Conservation (phyloP, 2,113 vertebrate species). For the Mastomys coucha region DNA sequence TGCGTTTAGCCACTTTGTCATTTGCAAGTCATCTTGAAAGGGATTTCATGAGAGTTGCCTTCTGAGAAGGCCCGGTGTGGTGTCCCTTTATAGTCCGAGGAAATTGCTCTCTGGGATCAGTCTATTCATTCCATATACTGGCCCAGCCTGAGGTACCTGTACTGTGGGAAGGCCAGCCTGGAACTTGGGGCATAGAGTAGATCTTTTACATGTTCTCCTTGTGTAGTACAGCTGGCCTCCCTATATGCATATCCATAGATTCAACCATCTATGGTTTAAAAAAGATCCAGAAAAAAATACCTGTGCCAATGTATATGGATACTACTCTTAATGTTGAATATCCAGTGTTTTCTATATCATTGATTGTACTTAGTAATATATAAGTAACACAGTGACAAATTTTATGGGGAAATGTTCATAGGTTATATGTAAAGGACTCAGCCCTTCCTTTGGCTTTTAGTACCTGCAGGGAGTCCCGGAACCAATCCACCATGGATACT, state of each 20-base stretch:
- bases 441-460: neutral
- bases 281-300: neutral
- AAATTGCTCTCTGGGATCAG: neutral
- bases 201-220: neutral
- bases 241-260: neutral
- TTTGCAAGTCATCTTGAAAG: neutral
- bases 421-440: neutral
- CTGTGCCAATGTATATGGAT: neutral
- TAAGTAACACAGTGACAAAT: neutral
- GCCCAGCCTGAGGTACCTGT: neutral
- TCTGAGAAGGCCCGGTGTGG: neutral
- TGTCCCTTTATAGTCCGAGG: neutral
- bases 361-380: neutral
- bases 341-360: neutral
- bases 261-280: neutral
- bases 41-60: neutral
- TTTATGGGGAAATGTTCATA: neutral
- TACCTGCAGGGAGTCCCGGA: neutral
- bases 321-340: neutral
- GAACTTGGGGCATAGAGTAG: neutral
- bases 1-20: accelerated
- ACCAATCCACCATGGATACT: too few relatives aligned
- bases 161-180: neutral
- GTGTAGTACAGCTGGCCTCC: neutral
- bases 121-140: neutral